phyloP scores from a whole-genome alignment of 2,113 vertebrate genomes.

The Cynoglossus semilaevis region DNA sequence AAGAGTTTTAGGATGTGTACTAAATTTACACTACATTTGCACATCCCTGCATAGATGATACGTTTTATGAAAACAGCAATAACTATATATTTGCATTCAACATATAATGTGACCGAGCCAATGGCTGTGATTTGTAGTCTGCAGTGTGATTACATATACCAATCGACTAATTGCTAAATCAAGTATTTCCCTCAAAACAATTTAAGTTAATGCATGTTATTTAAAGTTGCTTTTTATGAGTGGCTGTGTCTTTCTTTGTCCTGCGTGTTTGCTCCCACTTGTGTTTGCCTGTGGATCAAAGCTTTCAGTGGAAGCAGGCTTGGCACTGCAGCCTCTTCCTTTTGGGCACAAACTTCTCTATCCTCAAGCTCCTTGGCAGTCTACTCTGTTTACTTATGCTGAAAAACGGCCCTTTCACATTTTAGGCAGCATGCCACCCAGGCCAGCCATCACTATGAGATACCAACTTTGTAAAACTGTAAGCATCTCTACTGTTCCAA shows the following conservation, averaged over 20 bases:
- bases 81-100: no score
- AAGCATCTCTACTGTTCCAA: slow-evolving; percentile 8
- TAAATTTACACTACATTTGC: no score
- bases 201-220: no score
- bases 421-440: slow-evolving; percentile 32
- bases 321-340: slow-evolving; percentile 31
- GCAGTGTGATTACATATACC: no score
- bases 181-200: no score
- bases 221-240: no score
- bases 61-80: no score
- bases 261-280: background rate
- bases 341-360: slow-evolving; percentile 30
- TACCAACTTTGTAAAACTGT: slow-evolving; percentile 12
- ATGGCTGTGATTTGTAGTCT: no score
- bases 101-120: no score
- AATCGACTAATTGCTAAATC: no score
- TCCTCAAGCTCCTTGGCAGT: slow-evolving; percentile 27
- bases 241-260: background rate
- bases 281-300: background rate
- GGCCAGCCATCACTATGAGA: slow-evolving; percentile 1
- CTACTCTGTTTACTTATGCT: slow-evolving; percentile 39
- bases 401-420: slow-evolving; percentile 27
- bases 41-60: no score
- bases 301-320: slow-evolving; percentile 26
- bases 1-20: no score